Conservation (phyloP, 2,888 invertebrate species). For the Microdon myrmicae region DNA sequence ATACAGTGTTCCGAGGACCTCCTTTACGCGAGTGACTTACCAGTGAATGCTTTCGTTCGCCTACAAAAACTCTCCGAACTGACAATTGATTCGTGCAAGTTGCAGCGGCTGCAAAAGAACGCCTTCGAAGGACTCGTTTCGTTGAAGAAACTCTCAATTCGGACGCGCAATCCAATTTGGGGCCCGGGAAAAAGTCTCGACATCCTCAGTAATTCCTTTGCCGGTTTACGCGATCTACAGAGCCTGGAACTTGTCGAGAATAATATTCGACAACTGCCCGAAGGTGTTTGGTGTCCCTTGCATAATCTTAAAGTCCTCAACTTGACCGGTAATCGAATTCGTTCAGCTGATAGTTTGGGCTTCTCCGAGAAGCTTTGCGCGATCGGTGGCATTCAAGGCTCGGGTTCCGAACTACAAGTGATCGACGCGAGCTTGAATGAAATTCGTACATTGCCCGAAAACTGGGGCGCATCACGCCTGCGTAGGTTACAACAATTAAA, state of each 20-base stretch:
- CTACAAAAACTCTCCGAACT: constrained; percentile 80
- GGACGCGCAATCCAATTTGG: constrained; percentile 86
- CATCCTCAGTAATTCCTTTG: constrained; percentile 76
- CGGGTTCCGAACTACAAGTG: constrained; percentile 76
- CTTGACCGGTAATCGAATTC: constrained; percentile 84
- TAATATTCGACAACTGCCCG: constrained; percentile 83
- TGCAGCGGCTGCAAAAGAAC: constrained; percentile 78
- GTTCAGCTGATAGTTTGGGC: constrained; percentile 80
- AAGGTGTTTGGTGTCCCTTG: constrained; percentile 81
- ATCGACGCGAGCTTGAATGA: constrained; percentile 86
- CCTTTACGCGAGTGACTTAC: constrained; percentile 81
- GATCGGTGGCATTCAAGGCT: constrained; percentile 69
- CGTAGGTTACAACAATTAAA: constrained; percentile 82
- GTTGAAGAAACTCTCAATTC: constrained; percentile 80
- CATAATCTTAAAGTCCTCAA: constrained; percentile 84
- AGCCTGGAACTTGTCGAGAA: constrained; percentile 83
- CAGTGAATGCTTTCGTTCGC: constrained; percentile 76
- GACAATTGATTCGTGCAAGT: constrained; percentile 81
- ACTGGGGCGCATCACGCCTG: constrained; percentile 79
- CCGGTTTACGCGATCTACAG: constrained; percentile 82
- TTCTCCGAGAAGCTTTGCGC: constrained; percentile 68
- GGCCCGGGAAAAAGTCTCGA: constrained; percentile 79
- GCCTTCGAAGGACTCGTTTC: constrained; percentile 84
- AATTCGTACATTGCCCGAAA: constrained; percentile 77
- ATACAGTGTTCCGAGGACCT: constrained; percentile 82